Evolutionary conservation across 1,140 invertebrate genomes (phyloP).

Genomic region (Papilio glaucus): DNA sequence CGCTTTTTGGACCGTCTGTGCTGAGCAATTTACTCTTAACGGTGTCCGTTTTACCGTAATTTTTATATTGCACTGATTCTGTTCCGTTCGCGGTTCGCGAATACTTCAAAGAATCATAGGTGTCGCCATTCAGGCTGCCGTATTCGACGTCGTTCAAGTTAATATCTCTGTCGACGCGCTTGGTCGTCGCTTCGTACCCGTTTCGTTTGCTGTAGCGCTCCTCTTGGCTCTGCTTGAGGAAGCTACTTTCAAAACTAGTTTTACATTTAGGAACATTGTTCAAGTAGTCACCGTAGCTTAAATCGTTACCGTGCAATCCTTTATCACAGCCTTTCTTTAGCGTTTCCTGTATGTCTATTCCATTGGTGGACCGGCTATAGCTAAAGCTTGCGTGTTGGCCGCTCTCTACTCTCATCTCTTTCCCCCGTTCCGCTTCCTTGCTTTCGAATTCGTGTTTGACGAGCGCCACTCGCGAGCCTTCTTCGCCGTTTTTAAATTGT

Average conservation of each 20-base stretch:
- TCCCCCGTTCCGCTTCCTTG: constrained; percentile 64
- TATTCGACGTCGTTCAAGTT: constrained; percentile 76
- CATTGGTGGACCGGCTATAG: constrained; percentile 67
- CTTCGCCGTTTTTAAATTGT: constrained; percentile 65
- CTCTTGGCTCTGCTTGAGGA: constrained; percentile 75
- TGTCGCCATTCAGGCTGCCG: constrained; percentile 71
- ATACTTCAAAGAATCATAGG: constrained; percentile 80
- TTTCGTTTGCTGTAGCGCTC: constrained; percentile 77
- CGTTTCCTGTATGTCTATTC: constrained; percentile 76
- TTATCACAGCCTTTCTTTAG: constrained; percentile 81
- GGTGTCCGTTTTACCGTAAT: constrained; percentile 76
- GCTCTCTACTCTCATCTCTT: constrained; percentile 62
- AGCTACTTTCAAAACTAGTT: constrained; percentile 80
- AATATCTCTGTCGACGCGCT: constrained; percentile 73
- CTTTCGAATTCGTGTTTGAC: constrained; percentile 77
- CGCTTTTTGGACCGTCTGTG: constrained; percentile 77
- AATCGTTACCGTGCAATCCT: constrained; percentile 78
- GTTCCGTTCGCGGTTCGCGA: constrained; percentile 77
- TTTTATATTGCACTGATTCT: constrained; percentile 78
- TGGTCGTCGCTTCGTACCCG: constrained; percentile 65
- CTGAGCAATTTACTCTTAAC: constrained; percentile 78
- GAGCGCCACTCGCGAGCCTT: constrained; percentile 69
- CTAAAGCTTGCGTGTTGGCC: constrained; percentile 65
- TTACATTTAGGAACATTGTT: constrained; percentile 83
- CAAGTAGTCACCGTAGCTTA: constrained; percentile 74